phyloP scores from a whole-genome alignment of 2,113 vertebrate genomes.

The Stegostoma tigrinum region DNA sequence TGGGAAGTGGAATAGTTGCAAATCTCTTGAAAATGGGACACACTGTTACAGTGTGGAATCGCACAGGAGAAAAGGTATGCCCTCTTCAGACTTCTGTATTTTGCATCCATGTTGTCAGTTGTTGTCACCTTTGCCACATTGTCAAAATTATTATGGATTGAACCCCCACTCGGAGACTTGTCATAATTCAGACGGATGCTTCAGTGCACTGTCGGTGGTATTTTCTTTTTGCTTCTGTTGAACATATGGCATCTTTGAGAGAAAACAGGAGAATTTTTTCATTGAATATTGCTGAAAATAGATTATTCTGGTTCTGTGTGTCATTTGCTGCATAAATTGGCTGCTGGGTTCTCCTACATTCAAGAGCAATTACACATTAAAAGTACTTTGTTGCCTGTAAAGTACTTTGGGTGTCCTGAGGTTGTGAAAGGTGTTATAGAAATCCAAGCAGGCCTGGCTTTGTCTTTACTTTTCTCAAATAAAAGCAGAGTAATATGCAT shows the following conservation, averaged over 20 bases:
- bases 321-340: not conserved
- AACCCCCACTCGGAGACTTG: not conserved
- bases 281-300: not conserved
- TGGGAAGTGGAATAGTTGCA: constrained; percentile 95
- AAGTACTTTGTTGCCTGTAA: not conserved
- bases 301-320: not conserved
- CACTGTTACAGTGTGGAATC: constrained; percentile 94
- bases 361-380: not conserved
- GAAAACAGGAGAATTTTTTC: not conserved
- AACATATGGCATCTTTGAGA: not conserved
- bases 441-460: not conserved
- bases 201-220: not conserved
- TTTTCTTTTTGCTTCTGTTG: not conserved
- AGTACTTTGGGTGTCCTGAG: not conserved
- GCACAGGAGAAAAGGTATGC: constrained; percentile 91
- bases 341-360: not conserved
- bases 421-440: not conserved
- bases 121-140: not conserved
- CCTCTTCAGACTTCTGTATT: not conserved
- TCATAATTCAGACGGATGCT: not conserved
- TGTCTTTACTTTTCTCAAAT: not conserved
- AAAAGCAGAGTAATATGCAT: no score
- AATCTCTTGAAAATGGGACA: constrained; percentile 98
- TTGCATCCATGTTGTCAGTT: not conserved
- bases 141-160: not conserved